Evolutionary conservation across 2,888 invertebrate genomes (phyloP).

Genomic region (Merodon equestris): DNA sequence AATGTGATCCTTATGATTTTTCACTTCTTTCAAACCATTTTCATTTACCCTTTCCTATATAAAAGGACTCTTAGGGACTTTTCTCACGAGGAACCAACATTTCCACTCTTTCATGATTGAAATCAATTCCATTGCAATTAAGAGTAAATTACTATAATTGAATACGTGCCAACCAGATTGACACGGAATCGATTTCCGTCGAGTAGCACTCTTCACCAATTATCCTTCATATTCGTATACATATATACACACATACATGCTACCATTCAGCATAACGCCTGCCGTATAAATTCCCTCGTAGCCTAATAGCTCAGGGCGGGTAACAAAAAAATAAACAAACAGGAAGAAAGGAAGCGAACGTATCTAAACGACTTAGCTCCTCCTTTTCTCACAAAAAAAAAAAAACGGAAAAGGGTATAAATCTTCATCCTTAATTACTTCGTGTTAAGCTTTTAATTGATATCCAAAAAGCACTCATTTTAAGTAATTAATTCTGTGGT

Average conservation of each 20-base stretch:
- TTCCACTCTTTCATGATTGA: slow-evolving; percentile 21
- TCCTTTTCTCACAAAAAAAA: slow-evolving; percentile 19
- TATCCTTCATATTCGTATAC: slow-evolving; percentile 14
- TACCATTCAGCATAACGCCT: slow-evolving; percentile 8
- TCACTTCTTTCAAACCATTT: background rate
- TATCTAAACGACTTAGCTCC: slow-evolving; percentile 55
- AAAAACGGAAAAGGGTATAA: slow-evolving; percentile 51
- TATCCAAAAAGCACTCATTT: slow-evolving; percentile 64
- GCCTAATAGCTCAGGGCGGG: slow-evolving; percentile 22
- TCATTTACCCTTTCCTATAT: too few relatives aligned
- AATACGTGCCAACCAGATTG: slow-evolving; percentile 64
- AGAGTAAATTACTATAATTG: slow-evolving; percentile 64
- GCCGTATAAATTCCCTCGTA: slow-evolving; percentile 56
- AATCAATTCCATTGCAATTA: slow-evolving; percentile 65
- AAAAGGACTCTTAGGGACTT: slow-evolving; percentile 1
- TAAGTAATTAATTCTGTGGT: slow-evolving; percentile 66
- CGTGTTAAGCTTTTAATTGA: slow-evolving; percentile 69
- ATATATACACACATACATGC: slow-evolving; percentile 8
- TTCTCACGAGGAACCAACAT: background rate
- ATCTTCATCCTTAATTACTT: slow-evolving; percentile 66
- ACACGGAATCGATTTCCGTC: slow-evolving; percentile 59
- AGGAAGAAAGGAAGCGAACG: slow-evolving; percentile 7
- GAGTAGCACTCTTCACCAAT: slow-evolving; percentile 7
- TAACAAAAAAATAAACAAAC: slow-evolving; percentile 11
- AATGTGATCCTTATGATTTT: too few relatives aligned